Conservation (phyloP, 1,140 invertebrate species). For the Gryllus bimaculatus region DNA sequence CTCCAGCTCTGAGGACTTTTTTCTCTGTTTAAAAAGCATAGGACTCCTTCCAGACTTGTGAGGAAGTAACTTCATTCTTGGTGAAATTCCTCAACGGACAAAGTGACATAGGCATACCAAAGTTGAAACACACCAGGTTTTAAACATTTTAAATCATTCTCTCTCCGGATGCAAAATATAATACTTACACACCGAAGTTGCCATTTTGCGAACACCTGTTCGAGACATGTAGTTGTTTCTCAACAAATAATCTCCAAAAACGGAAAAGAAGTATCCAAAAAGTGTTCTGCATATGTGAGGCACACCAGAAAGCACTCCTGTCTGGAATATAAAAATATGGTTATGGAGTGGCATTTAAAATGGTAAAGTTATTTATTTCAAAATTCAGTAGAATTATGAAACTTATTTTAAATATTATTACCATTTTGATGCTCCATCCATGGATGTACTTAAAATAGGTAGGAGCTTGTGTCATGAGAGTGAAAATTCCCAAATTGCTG, state of each 20-base stretch:
- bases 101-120: too few species aligned
- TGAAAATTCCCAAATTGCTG: conserved; percentile 76
- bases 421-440: conserved; percentile 67
- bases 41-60: too few species aligned
- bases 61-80: too few species aligned
- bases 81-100: too few species aligned
- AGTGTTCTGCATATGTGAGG: conserved; percentile 52
- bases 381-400: neutral
- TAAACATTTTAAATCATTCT: too few species aligned
- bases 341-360: neutral
- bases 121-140: too few species aligned
- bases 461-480: conserved; percentile 72
- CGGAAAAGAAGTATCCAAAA: conserved; percentile 48
- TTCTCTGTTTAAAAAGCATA: too few species aligned
- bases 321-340: conserved; percentile 34
- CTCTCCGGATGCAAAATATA: too few species aligned
- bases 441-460: conserved; percentile 78
- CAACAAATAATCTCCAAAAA: conserved; percentile 49
- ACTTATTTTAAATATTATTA: conserved; percentile 32
- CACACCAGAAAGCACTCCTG: conserved; percentile 52
- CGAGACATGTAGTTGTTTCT: conserved; percentile 45
- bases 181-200: conserved; percentile 46
- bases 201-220: conserved; percentile 53
- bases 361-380: neutral
- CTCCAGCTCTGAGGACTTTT: too few species aligned